Percentiles rank a stretch among this genome's conserved stretches.
Evolutionary conservation across 2,113 vertebrate genomes (phyloP).

Genomic region (Cavia porcellus): DNA sequence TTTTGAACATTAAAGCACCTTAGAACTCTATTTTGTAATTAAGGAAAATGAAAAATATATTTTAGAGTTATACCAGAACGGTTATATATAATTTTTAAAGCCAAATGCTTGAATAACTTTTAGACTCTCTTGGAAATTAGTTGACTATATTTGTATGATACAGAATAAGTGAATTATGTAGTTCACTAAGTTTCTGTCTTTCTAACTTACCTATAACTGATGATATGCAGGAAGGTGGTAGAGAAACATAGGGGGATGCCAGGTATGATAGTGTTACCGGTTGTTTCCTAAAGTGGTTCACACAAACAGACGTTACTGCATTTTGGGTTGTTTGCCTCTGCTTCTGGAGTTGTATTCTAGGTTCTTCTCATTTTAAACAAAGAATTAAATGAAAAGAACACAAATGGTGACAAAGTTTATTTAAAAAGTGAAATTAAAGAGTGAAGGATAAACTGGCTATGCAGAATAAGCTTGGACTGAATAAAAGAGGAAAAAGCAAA

Average conservation of each 20-base stretch:
- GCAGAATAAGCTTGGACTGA: background rate
- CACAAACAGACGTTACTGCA: background rate
- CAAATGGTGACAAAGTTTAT: background rate
- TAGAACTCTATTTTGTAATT: slow-evolving; percentile 1
- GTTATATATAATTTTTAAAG: background rate
- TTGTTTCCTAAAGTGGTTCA: background rate
- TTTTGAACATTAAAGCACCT: background rate
- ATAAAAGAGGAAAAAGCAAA: background rate
- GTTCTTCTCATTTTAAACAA: background rate
- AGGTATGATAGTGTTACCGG: background rate
- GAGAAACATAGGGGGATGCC: slow-evolving; percentile 19
- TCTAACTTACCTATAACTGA: background rate
- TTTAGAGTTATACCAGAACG: slow-evolving; percentile 51
- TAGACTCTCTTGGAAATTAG: slow-evolving; percentile 31
- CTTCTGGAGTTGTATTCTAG: background rate
- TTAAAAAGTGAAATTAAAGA: background rate
- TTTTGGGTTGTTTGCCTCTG: background rate
- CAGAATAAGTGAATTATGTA: background rate
- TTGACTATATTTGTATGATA: background rate
- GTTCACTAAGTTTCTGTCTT: slow-evolving; percentile 27
- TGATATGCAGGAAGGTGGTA: background rate
- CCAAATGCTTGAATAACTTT: slow-evolving; percentile 8
- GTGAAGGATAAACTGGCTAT: background rate
- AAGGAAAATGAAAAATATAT: slow-evolving; percentile 2
- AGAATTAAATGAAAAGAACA: background rate